Conservation (phyloP, 2,888 invertebrate genomes). For the Opisthograptis luteolata region DNA sequence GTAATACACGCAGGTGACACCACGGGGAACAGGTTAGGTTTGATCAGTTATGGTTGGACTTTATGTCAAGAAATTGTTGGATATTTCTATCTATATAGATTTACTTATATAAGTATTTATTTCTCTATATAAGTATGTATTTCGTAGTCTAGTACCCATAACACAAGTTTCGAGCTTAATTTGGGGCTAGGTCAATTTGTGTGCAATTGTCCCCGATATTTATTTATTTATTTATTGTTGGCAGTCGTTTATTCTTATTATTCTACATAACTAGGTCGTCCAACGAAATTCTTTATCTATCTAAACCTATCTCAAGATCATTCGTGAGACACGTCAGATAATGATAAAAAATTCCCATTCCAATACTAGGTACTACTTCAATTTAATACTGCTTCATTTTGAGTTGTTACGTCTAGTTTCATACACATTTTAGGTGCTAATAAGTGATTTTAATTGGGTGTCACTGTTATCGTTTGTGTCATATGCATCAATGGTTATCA, state of each 20-base stretch:
- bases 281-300: conserved; percentile 35
- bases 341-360: conserved; percentile 23
- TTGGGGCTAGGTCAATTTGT: no score
- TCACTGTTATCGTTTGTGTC: not conserved
- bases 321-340: conserved; percentile 37
- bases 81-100: no score
- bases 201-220: no score
- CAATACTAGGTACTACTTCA: conserved; percentile 14
- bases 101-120: no score
- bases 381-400: not conserved
- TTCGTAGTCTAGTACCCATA: no score
- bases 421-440: not conserved
- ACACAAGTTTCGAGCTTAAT: no score
- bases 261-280: conserved; percentile 35
- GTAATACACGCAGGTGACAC: no score
- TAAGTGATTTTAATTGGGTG: not conserved
- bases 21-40: no score
- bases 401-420: not conserved
- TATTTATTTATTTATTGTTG: no score
- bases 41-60: no score
- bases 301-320: conserved; percentile 44
- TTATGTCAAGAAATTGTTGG: no score
- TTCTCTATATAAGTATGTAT: no score
- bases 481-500: not conserved
- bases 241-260: conserved; percentile 1